Conservation (phyloP, 2,888 invertebrate species). For the Amiota communis region DNA sequence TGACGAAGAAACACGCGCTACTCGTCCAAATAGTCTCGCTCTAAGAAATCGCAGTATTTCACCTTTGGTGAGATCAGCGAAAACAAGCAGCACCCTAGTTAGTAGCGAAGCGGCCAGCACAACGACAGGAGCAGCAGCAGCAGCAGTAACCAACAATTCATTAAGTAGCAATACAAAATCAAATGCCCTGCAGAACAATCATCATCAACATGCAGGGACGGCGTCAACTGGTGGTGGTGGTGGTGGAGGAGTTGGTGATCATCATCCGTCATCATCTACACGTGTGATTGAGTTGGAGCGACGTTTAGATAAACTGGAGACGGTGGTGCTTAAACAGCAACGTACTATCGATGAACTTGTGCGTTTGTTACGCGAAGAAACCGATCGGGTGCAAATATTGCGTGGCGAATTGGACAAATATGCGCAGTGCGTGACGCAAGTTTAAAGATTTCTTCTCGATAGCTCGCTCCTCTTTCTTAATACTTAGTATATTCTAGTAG, state of each 20-base stretch:
- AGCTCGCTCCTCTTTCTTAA: background rate
- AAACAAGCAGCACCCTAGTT: conserved; percentile 34
- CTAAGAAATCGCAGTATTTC: conserved; percentile 70
- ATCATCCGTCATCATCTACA: conserved; percentile 28
- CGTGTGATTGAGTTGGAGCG: conserved; percentile 68
- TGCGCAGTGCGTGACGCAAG: conserved; percentile 82
- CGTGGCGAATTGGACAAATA: conserved; percentile 81
- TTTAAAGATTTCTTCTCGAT: conserved; percentile 73
- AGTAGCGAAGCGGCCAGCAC: conserved; percentile 34
- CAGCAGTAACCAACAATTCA: conserved; percentile 32
- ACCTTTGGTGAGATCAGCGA: conserved; percentile 59
- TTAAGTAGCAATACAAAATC: conserved; percentile 2
- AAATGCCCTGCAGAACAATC: conserved; percentile 43
- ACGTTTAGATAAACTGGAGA: conserved; percentile 70
- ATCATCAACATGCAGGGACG: conserved; percentile 39
- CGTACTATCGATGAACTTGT: conserved; percentile 79
- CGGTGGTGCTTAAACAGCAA: conserved; percentile 71
- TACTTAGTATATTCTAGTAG: no score
- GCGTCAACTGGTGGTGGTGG: conserved; percentile 14
- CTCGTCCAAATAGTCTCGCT: conserved; percentile 68
- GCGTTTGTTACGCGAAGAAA: conserved; percentile 77
- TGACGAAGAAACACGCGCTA: conserved; percentile 62
- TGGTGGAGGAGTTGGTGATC: conserved; percentile 15
- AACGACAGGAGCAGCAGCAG: conserved; percentile 22
- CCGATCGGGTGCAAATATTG: conserved; percentile 78